Evolutionary conservation across 2,797 vertebrate genomes (phyloP), one percentile per base, ranked within the genome.

Genomic region (Stomatorhinus walkeri): DNA sequence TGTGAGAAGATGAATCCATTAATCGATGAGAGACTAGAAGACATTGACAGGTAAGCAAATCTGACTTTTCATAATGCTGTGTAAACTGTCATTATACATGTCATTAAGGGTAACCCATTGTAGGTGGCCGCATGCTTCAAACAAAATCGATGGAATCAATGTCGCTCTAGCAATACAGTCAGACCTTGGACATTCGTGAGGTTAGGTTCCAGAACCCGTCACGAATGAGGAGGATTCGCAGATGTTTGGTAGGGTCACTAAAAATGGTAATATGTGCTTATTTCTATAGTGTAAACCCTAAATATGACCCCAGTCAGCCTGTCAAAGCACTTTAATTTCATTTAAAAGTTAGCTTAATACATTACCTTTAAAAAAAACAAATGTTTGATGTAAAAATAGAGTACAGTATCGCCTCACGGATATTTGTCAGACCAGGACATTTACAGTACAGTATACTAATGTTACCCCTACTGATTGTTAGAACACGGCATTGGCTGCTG

Each of bases 1-100:
- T 99, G 98, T 92, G 97, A 97, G 88, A 98, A 98, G 93, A 99
- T 99, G 98, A 97, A 98, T 86, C 98, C 98, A 1, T 94, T 99
- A 96, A 99, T 99, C 92, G 98, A 99, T 92, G 98, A 99, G 92
- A 97, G 97, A 89, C 96, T 99, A 1, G 94, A 99, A 91, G 98
- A 98, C 92, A 98, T 99, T 92, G 98, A 99, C 94, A 97, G 98
- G 98, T 99, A 93, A 94, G 92, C 40, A 54, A 19, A 16, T 76
- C 68, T 19, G 76, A 40, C n/a, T 68, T 36, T 72, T 36, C 64
- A 14, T 72, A 72, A 72, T 72, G 28, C 28, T 36, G 72, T 43
- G 72, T 79, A 19, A 79, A 43, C 28, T 43, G 16, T 79, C 72
- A 40, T 79, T 8, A 7, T 9, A 8, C 16, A 43, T 3, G 40